Evolutionary conservation across 2,888 invertebrate species (phyloP).

Genomic region (Limenitis camilla): DNA sequence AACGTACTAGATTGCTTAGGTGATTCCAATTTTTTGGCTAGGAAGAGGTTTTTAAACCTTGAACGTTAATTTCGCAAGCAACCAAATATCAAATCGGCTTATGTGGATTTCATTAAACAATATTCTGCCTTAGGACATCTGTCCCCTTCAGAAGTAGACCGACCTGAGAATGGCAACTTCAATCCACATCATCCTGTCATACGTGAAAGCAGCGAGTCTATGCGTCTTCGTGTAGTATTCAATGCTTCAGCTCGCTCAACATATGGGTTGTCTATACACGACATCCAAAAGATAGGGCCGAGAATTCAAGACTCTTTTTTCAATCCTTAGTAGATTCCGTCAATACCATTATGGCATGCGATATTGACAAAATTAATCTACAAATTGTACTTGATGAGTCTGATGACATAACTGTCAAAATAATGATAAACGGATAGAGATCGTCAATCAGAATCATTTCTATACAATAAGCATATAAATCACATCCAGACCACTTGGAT

Average conservation of each 20-base stretch:
- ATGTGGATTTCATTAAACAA: not conserved
- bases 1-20: slow-evolving; percentile 13
- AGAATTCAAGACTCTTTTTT: slow-evolving; percentile 22
- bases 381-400: slow-evolving; percentile 12
- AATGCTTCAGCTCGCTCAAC: slow-evolving; percentile 23
- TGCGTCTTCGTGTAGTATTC: slow-evolving; percentile 28
- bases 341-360: slow-evolving; percentile 20
- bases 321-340: slow-evolving; percentile 17
- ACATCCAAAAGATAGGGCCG: slow-evolving; percentile 23
- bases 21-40: slow-evolving; percentile 4
- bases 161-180: slow-evolving; percentile 7
- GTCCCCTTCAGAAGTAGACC: not conserved
- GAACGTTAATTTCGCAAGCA: slow-evolving; percentile 10
- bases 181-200: slow-evolving; percentile 25
- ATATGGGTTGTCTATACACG: slow-evolving; percentile 24
- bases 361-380: slow-evolving; percentile 24
- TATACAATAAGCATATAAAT: too few species aligned
- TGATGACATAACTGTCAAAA: too few species aligned
- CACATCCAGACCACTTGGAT: too few species aligned
- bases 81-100: slow-evolving; percentile 9
- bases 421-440: too few species aligned
- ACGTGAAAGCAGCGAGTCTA: slow-evolving; percentile 22
- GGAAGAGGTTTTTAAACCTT: slow-evolving; percentile 8
- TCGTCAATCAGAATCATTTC: too few species aligned
- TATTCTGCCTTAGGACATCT: not conserved